A percentile compares a stretch with the other conserved stretches of the same genome.
phyloP scores from a whole-genome alignment of 2,113 vertebrate genomes.

The Paratilapia polleni region DNA sequence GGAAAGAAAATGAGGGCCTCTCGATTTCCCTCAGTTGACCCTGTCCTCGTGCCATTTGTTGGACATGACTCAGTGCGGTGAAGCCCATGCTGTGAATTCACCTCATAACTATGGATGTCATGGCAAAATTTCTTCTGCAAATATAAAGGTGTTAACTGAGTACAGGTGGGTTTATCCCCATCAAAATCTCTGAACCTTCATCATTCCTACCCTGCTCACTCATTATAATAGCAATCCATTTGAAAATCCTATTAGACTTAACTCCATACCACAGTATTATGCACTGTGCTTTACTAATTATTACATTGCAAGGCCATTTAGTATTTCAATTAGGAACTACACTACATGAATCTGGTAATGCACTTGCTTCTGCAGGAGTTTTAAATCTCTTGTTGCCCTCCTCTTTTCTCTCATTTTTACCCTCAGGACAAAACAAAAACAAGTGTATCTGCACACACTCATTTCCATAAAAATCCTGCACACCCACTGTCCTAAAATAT shows the following conservation, averaged over 20 bases:
- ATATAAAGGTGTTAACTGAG: constrained; percentile 4
- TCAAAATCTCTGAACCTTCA: neutral
- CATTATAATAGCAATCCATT: constrained; percentile 7
- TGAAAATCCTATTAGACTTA: constrained; percentile 5
- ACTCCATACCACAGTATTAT: neutral
- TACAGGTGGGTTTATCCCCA: neutral
- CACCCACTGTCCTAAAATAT: constrained; percentile 18
- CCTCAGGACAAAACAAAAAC: constrained; percentile 56
- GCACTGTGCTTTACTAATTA: constrained; percentile 17
- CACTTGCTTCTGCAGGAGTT: neutral
- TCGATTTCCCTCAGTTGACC: neutral
- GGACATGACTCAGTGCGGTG: constrained; percentile 5
- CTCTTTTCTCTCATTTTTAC: constrained; percentile 20
- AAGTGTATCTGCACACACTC: constrained; percentile 21
- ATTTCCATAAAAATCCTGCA: constrained; percentile 52
- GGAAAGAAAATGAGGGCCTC: constrained; percentile 21
- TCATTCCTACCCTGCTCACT: neutral
- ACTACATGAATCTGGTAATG: constrained; percentile 6
- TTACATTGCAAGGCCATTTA: constrained; percentile 18
- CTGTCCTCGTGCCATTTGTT: neutral
- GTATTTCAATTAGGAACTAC: constrained; percentile 44
- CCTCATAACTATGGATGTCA: constrained; percentile 3
- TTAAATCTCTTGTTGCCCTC: constrained; percentile 15
- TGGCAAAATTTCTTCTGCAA: constrained; percentile 6
- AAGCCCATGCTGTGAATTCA: neutral